These are phyloP conservation scores for Cyprinodon variegatus DNA, from an alignment of 2,113 vertebrate species.

Conservation along the genomic window DNA sequence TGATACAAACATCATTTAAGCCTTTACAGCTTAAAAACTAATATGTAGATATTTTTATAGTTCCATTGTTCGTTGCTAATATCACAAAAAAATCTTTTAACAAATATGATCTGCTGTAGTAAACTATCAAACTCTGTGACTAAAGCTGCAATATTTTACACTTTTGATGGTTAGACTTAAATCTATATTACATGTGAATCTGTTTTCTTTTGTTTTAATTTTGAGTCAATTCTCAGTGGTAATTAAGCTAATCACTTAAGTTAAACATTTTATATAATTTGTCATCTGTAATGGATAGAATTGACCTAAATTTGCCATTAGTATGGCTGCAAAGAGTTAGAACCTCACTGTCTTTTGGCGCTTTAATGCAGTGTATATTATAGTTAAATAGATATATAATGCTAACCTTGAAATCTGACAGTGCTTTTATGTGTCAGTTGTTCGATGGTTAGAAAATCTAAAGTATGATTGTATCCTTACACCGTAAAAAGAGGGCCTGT, in stretches of 20 bases:
- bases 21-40: too few relatives aligned
- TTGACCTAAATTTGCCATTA: slow-evolving; percentile 18
- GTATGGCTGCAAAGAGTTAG: background rate
- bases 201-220: background rate
- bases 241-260: slow-evolving; percentile 5
- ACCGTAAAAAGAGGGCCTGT: slow-evolving; percentile 3
- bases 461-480: slow-evolving; percentile 11
- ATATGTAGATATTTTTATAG: too few relatives aligned
- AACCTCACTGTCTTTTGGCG: background rate
- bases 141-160: too few relatives aligned
- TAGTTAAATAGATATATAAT: background rate
- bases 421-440: background rate
- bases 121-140: too few relatives aligned
- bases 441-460: background rate
- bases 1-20: too few relatives aligned
- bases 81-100: too few relatives aligned
- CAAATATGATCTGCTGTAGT: too few relatives aligned
- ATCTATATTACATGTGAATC: background rate
- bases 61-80: too few relatives aligned
- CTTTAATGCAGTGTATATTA: background rate
- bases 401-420: slow-evolving; percentile 6
- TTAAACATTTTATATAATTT: slow-evolving; percentile 7
- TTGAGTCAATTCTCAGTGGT: background rate
- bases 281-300: background rate
- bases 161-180: too few relatives aligned